Conservation (phyloP, 2,113 vertebrate genomes). For the human (Homo sapiens) region DNA sequence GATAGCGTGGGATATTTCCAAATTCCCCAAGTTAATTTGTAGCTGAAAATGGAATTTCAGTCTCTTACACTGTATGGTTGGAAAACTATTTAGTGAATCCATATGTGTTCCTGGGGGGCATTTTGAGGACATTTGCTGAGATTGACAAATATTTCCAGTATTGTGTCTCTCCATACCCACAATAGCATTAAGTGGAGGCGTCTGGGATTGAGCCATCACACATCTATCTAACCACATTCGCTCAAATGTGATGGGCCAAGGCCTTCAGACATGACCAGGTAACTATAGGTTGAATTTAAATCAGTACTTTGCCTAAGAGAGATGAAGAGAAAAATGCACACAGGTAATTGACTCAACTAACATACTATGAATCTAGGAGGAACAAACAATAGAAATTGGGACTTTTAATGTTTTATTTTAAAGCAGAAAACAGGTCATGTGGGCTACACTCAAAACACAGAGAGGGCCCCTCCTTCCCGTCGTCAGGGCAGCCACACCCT, state of each 20-base stretch:
- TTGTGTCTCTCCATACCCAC: background rate
- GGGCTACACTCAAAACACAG: accelerated
- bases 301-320: background rate
- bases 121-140: background rate
- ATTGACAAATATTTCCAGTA: background rate
- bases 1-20: background rate
- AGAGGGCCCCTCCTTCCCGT: accelerated
- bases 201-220: background rate
- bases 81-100: background rate
- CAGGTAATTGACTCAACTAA: background rate
- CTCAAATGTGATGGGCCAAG: background rate
- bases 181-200: background rate
- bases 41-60: background rate
- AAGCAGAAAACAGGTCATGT: accelerated
- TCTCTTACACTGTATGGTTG: background rate
- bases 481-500: accelerated
- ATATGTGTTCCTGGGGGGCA: background rate
- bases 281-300: background rate
- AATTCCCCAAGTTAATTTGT: conserved; percentile 54
- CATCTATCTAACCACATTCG: background rate
- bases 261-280: background rate
- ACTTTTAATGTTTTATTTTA: background rate
- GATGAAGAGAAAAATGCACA: background rate
- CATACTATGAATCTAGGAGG: background rate
- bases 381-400: background rate